These are phyloP conservation scores for Gallirallus australis DNA, from an alignment of 2,797 vertebrate species.

Conservation along the genomic window DNA sequence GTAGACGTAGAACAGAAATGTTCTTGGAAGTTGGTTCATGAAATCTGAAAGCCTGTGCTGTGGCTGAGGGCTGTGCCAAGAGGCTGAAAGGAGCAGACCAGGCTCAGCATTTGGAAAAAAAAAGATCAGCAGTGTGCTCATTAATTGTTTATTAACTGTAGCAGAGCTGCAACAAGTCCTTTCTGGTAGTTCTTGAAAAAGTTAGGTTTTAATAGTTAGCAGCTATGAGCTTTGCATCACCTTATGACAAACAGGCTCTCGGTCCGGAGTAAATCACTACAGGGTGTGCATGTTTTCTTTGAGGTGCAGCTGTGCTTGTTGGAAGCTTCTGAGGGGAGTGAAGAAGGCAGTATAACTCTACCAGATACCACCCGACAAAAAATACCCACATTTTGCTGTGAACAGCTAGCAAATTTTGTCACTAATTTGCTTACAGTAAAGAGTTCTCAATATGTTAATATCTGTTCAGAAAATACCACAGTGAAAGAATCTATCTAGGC, in stretches of 20 bases:
- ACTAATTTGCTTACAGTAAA: not conserved
- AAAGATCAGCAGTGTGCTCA: not conserved
- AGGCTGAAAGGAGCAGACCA: not conserved
- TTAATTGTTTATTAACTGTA: not conserved
- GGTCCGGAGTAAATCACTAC: not conserved
- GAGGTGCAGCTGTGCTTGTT: not conserved
- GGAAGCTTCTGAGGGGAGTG: not conserved
- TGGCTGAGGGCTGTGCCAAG: not conserved
- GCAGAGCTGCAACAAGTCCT: not conserved
- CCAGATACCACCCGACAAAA: not conserved
- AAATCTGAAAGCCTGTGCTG: not conserved
- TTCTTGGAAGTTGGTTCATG: not conserved
- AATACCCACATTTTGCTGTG: not conserved
- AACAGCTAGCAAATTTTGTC: not conserved
- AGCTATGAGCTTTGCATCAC: not conserved
- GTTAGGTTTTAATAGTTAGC: not conserved
- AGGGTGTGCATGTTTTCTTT: fast-evolving
- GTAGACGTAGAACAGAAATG: too few relatives aligned
- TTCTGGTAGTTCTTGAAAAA: not conserved
- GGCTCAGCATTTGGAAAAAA: not conserved
- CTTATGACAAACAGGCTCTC: not conserved
- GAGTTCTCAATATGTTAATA: not conserved
- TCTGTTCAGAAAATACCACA: not conserved
- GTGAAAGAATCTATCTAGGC: not conserved
- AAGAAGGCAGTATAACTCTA: not conserved